Conservation (phyloP, 2,113 vertebrate species). For the Puma concolor region DNA sequence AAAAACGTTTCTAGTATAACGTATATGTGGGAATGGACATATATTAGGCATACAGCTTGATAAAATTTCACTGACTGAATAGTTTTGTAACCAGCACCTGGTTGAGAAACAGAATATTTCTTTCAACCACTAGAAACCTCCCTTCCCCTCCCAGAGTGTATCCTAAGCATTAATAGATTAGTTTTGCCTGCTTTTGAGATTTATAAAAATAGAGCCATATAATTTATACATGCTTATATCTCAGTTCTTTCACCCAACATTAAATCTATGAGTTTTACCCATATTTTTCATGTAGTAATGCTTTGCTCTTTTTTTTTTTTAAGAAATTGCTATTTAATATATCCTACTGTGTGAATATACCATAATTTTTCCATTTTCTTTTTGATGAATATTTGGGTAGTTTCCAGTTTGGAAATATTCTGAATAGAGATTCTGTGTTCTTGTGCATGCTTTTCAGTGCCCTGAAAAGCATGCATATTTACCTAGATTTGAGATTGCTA, state of each 20-base stretch:
- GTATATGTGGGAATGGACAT: background rate
- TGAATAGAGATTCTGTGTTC: background rate
- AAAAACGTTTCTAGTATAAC: background rate
- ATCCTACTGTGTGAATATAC: background rate
- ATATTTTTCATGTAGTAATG: background rate
- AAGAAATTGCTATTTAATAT: background rate
- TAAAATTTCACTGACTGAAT: background rate
- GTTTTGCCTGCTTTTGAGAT: slow-evolving; percentile 12
- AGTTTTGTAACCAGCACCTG: background rate
- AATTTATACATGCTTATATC: background rate
- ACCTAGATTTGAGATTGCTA: background rate
- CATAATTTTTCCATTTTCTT: background rate
- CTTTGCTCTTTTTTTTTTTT: slow-evolving; percentile 12
- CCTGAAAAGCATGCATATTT: background rate
- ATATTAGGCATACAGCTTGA: background rate
- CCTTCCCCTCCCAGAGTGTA: background rate
- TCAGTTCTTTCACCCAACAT: slow-evolving; percentile 1
- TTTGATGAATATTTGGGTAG: background rate
- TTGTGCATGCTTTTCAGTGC: background rate
- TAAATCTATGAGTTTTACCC: background rate
- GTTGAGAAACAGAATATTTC: background rate
- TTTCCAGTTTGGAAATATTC: background rate
- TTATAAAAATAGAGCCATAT: background rate
- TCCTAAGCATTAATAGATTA: background rate
- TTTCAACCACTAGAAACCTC: background rate